phyloP scores from a whole-genome alignment of 2,113 vertebrate genomes.

The Aix galericulata region DNA sequence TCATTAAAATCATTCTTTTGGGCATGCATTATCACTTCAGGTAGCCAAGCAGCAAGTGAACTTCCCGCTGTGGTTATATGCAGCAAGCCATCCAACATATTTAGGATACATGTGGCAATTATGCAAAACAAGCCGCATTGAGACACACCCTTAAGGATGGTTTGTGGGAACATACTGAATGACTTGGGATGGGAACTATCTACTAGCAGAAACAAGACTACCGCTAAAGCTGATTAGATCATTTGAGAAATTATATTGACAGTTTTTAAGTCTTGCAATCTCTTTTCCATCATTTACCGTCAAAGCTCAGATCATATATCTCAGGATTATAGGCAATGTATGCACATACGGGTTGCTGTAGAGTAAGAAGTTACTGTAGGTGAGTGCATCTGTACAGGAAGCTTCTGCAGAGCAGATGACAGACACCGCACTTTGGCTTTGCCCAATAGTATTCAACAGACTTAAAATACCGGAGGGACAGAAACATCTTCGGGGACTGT shows the following conservation, averaged over 20 bases:
- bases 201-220: not conserved
- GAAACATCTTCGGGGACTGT: not conserved
- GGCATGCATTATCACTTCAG: constrained; percentile 48
- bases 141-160: not conserved
- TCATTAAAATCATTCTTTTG: constrained; percentile 33
- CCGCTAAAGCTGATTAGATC: not conserved
- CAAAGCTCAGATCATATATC: not conserved
- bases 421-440: not conserved
- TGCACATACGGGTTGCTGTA: not conserved
- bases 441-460: not conserved
- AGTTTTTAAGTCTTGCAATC: not conserved
- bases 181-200: not conserved
- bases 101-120: fast-evolving
- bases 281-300: fast-evolving
- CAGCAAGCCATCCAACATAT: not conserved
- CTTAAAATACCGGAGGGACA: not conserved
- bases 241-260: not conserved
- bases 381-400: not conserved
- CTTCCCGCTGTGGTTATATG: constrained; percentile 1
- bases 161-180: not conserved
- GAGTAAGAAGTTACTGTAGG: not conserved
- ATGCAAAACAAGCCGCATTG: not conserved
- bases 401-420: not conserved
- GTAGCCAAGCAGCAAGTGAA: not conserved
- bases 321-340: not conserved